Evolutionary conservation across 2,113 vertebrate species (phyloP), one percentile per base, ranked within the genome.

Genomic region (Saguinus midas): DNA sequence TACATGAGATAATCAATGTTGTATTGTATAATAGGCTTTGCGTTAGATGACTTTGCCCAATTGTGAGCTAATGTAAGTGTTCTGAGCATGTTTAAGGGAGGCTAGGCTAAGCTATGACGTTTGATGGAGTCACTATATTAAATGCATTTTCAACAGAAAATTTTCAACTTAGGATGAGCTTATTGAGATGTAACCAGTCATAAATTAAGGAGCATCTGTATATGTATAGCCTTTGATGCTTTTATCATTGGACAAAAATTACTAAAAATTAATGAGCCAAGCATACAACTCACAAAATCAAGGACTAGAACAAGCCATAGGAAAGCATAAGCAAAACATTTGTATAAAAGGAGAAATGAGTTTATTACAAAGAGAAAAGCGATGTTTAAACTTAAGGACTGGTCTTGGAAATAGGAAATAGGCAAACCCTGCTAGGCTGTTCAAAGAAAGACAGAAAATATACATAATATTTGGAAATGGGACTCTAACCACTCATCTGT

Each of bases 271-370:
- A 87, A 72, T 83, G n/a, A 95, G 58, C 35, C 73, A 76, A 78
- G 23, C 43, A 76, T 83, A 91, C 61, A 81, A 27, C 21, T 92
- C 73, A 92, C 48, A 84, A 96, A 92, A 89, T 85, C 48, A 96
- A 91, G 89, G 50, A 50, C 29, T 25, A 75, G 7, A 82, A 82
- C 57, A 50, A 90, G 72, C 23, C 66, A 43, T 76, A 70, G 72
- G 40, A 85, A 80, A 89, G 18, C 12, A 92, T 52, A 58, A 83
- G 50, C 50, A 92, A 89, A n/a, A 80, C 78, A 50, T 75, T 91
- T 52, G 66, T 48, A 27, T 66, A 90, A 82, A 95, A 79, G 18
- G 14, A 81, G 37, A 94, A 85, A 78, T 83, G 48, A 70, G 45
- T 87, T 87, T 32, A 64, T 72, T 91, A 88, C 8, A 61, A 89